A percentile compares a stretch with the other conserved stretches of the same genome.
phyloP scores from a whole-genome alignment of 1,140 invertebrate species.

The Neodiprion virginianus region DNA sequence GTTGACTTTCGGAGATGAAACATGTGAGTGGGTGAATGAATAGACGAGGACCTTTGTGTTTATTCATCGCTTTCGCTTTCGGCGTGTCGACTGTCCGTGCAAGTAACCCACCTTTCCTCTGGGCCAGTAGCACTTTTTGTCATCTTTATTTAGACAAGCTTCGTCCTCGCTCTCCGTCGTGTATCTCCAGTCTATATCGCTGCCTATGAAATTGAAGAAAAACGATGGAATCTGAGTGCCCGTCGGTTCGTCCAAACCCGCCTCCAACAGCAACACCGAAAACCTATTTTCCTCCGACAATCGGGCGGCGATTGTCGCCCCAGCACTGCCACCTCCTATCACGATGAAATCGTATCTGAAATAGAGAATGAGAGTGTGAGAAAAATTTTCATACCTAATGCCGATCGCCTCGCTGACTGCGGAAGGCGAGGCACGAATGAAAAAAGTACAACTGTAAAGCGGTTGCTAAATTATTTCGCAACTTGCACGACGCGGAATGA shows the following conservation, averaged over 20 bases:
- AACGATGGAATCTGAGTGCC: slow-evolving; percentile 85
- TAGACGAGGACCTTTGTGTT: too few relatives aligned
- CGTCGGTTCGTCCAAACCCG: slow-evolving; percentile 81
- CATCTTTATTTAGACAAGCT: slow-evolving; percentile 79
- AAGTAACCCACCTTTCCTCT: slow-evolving; percentile 73
- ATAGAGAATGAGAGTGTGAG: slow-evolving; percentile 15
- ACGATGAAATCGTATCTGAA: slow-evolving; percentile 84
- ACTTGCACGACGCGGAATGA: too few relatives aligned
- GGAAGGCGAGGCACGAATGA: too few relatives aligned
- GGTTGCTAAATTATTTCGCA: too few relatives aligned
- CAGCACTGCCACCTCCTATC: slow-evolving; percentile 87
- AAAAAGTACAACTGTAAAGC: too few relatives aligned
- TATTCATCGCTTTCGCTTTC: too few relatives aligned
- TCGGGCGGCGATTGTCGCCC: slow-evolving; percentile 81
- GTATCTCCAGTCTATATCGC: slow-evolving; percentile 87
- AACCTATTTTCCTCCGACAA: slow-evolving; percentile 79
- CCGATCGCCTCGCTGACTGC: too few relatives aligned
- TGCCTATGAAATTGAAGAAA: slow-evolving; percentile 83
- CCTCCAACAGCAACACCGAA: slow-evolving; percentile 84
- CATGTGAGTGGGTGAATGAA: too few relatives aligned
- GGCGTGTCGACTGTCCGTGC: too few relatives aligned
- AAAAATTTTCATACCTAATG: background rate
- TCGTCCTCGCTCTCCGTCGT: slow-evolving; percentile 85
- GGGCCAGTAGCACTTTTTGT: slow-evolving; percentile 81
- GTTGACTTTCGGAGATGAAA: too few relatives aligned